Evolutionary conservation across 2,888 invertebrate species (phyloP), one percentile per base, ranked within the genome.

Genomic region (Callosobruchus maculatus): DNA sequence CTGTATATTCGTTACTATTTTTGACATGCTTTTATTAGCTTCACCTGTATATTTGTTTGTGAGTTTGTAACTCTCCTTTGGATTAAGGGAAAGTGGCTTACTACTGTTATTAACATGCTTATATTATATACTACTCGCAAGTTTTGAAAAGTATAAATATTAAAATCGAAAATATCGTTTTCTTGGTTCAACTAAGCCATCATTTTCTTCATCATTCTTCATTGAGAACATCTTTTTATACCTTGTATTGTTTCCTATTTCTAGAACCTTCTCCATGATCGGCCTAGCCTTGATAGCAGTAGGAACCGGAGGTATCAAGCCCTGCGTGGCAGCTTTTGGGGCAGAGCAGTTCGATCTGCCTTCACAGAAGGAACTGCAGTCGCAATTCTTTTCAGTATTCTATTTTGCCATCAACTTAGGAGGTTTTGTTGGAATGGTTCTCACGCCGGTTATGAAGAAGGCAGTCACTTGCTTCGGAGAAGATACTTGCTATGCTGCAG

Each of bases 291-390:
- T 91, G 71, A 93, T 95, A 77, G 93, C 94, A 0, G 85, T 93
- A 21, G 95, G 95, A 0, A 94, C 95, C 0, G 95, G 95, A 9
- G 95, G 95, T 0, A 95, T 96, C 77, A 96, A 96, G 82, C 95
- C 96, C 0, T 96, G 95, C 83, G 95, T 96, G 0, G 92, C 94
- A 9, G 94, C 95, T 0, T 96, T 96, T 84, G 96, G 95, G 2
- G 96, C 95, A 2, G 96, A 96, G 84, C 95, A 95, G 88, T 94
- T 95, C 82, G 88, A 88, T 18, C 85, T 93, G n/a, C 92, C 92
- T 0, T 89, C 90, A 73, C 92, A 95, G 86, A 91, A 91, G 78
- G 88, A 89, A 75, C 89, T 91, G 72, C 88, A 94, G 21, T 90
- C 91, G 80, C 89, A 90, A 70, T 96, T 94, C 85, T 96, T 96